A percentile compares a stretch with the other conserved stretches of the same genome.
Conservation (phyloP, 2,113 vertebrate species). For the Cepphus grylle region DNA sequence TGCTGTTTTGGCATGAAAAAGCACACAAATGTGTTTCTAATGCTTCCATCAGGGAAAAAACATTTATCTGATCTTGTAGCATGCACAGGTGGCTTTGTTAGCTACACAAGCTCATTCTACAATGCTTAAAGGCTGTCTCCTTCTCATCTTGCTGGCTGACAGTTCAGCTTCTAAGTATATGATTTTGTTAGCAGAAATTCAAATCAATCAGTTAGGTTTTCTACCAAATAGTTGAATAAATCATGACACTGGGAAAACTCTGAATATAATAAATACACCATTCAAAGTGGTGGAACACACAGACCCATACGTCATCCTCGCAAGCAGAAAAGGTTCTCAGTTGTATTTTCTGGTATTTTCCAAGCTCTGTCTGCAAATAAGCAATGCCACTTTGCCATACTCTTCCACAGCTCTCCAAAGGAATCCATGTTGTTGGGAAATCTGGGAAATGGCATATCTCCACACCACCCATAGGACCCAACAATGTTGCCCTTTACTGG, state of each 20-base stretch:
- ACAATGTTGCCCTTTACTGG: background rate
- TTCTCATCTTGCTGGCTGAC: background rate
- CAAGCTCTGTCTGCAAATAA: background rate
- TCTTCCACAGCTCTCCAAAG: background rate
- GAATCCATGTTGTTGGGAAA: background rate
- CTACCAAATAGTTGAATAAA: background rate
- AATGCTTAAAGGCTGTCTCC: background rate
- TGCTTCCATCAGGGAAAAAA: background rate
- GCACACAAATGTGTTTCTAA: background rate
- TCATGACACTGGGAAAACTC: background rate
- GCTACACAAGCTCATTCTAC: background rate
- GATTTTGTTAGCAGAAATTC: background rate
- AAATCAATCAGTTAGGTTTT: background rate
- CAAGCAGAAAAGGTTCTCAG: background rate
- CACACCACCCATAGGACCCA: accelerated
- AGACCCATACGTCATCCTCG: background rate
- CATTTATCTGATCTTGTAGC: background rate
- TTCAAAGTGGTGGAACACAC: background rate
- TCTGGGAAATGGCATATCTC: background rate
- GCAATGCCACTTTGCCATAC: background rate
- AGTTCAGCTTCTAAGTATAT: background rate
- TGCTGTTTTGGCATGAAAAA: background rate
- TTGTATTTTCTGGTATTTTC: background rate
- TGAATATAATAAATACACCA: background rate
- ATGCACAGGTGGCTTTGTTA: background rate